Evolutionary conservation across 2,888 invertebrate genomes (phyloP).

Genomic region (Silvanus unidentatus): DNA sequence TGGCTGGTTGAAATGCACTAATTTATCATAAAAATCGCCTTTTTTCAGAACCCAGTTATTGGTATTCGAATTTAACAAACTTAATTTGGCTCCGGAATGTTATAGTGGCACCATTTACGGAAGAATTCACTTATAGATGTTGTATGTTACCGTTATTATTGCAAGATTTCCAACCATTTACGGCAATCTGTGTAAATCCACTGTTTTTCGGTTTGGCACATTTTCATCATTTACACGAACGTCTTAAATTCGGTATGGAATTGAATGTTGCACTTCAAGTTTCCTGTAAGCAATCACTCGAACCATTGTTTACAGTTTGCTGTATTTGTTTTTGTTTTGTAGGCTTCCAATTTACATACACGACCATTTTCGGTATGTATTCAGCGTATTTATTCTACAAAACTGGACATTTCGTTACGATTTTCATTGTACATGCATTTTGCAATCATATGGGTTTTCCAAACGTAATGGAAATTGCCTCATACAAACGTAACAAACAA

Average conservation of each 20-base stretch:
- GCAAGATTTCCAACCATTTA: conserved; percentile 69
- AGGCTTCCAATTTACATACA: conserved; percentile 87
- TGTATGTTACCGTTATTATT: conserved; percentile 90
- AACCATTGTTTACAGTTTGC: no score
- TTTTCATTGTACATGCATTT: conserved; percentile 85
- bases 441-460: conserved; percentile 98
- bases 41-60: conserved; percentile 40
- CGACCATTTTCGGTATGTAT: conserved; percentile 89
- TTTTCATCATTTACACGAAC: conserved; percentile 85
- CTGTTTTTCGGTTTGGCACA: conserved; percentile 93
- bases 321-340: conserved; percentile 17
- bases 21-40: background rate
- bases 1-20: no score
- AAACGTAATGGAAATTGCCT: conserved; percentile 67
- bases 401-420: conserved; percentile 86
- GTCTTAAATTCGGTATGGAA: conserved; percentile 60
- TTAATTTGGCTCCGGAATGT: conserved; percentile 84
- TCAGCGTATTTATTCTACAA: conserved; percentile 86
- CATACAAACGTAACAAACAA: conserved; percentile 53
- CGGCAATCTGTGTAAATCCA: conserved; percentile 78
- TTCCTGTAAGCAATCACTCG: conserved; percentile 55
- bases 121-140: conserved; percentile 92
- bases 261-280: conserved; percentile 64
- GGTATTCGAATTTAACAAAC: conserved; percentile 64
- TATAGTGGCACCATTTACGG: conserved; percentile 86